Evolutionary conservation across 2,888 invertebrate genomes (phyloP), one percentile per base, ranked within the genome.

Genomic region (Acronicta aceris): DNA sequence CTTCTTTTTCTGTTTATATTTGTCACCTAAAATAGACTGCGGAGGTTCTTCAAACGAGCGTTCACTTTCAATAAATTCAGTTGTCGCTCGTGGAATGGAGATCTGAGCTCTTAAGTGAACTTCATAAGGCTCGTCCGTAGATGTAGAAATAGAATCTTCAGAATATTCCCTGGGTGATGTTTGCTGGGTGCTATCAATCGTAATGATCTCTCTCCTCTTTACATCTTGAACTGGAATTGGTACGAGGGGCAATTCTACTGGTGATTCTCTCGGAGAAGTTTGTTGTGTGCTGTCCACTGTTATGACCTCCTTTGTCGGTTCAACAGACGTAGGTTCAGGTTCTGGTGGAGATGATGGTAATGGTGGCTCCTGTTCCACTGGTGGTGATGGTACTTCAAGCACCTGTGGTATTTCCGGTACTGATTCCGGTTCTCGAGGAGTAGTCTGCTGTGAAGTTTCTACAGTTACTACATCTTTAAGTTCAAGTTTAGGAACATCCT

Each of bases 51-150:
- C 86, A 30, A 77, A 73, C 60, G 87, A 85, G 7, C 92, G 87
- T 84, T 94, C 94, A 71, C 78, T 90, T n/a, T 91, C 86, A 43
- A 94, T 81, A 46, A 94, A 93, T 50, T 92, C 91, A 12, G 81
- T 85, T 7, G 84, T 92, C 50, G 83, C 82, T 83, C 92, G 89
- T 42, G 95, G 95, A 62, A 96, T 95, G 0, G 95, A 93, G 17
- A 96, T 94, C 63, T 95, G 94, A 41, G 96, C 95, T 76, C 95
- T 88, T 30, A 96, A 91, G 71, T 95, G 95, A n/a, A 96, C 93
- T 91, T 96, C 96, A 72, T 95, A 96, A 13, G 95, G 93, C 70
- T 95, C 95, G 65, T 95, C 95, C 5, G 93, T 93, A 1, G 95
- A 95, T 56, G 94, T 94, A 5, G 95, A 92, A 55, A 94, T 89